These are phyloP conservation scores for Apteryx mantelli DNA, from an alignment of 2,113 vertebrate species.

Conservation along the genomic window DNA sequence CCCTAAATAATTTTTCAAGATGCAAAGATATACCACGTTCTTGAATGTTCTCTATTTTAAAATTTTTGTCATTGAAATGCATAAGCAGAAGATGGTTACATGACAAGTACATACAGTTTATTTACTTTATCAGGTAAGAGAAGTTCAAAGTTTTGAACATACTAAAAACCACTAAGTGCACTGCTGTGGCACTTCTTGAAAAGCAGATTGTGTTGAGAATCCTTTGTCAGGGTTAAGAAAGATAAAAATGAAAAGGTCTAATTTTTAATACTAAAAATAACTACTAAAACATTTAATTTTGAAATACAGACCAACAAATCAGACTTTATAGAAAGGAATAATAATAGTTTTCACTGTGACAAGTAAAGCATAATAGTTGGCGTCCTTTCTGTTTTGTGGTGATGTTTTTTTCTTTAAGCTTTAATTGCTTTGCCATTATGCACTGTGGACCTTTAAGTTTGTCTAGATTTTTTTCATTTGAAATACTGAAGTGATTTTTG, in stretches of 20 bases:
- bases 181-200: neutral
- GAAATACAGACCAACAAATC: neutral
- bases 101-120: neutral
- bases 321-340: neutral
- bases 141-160: neutral
- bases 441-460: neutral
- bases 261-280: neutral
- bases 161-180: neutral
- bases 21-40: neutral
- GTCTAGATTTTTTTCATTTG: neutral
- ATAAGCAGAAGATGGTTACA: neutral
- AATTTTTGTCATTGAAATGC: neutral
- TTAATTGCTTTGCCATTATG: neutral
- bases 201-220: neutral
- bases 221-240: neutral
- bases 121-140: neutral
- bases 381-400: neutral
- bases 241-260: accelerated
- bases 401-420: neutral
- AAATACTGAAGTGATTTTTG: neutral
- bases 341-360: neutral
- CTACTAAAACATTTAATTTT: neutral
- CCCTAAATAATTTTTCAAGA: neutral
- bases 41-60: neutral
- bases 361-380: neutral